phyloP scores from a whole-genome alignment of 2,797 vertebrate genomes.

The Taenioides sp. region DNA sequence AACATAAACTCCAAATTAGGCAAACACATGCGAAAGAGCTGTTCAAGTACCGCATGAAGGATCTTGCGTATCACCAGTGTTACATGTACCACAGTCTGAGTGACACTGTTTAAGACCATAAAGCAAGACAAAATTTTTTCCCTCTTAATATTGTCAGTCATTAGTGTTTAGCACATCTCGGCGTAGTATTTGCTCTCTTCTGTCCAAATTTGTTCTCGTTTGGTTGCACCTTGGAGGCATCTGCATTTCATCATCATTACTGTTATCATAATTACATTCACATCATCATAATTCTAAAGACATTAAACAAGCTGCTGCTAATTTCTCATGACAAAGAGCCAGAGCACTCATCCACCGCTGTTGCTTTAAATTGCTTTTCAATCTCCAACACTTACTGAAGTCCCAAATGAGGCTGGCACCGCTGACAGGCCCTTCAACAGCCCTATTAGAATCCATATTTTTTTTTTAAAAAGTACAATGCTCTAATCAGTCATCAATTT shows the following conservation, averaged over 20 bases:
- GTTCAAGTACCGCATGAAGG: too few species aligned
- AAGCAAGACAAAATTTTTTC: background rate
- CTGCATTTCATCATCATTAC: constrained; percentile 69
- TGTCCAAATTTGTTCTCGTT: constrained; percentile 57
- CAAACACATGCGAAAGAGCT: too few species aligned
- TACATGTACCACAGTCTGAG: too few species aligned
- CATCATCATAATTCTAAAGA: constrained; percentile 72
- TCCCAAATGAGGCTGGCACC: constrained; percentile 44
- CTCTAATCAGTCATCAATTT: constrained; percentile 40
- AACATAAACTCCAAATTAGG: too few species aligned
- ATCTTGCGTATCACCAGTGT: too few species aligned
- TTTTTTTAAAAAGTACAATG: constrained; percentile 12
- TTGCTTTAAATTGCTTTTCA: constrained; percentile 49
- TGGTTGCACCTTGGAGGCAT: constrained; percentile 67
- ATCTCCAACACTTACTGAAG: constrained; percentile 31
- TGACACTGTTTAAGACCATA: background rate
- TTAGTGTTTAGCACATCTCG: constrained; percentile 19
- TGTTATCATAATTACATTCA: constrained; percentile 69
- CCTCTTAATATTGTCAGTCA: constrained; percentile 14
- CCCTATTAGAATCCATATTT: constrained; percentile 36
- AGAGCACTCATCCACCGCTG: constrained; percentile 37
- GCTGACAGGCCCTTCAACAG: constrained; percentile 33
- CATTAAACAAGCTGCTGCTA: constrained; percentile 68
- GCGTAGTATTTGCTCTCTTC: constrained; percentile 49
- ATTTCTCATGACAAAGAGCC: constrained; percentile 66